Evolutionary conservation across 1,140 invertebrate genomes (phyloP), one percentile per base, ranked within the genome.

Genomic region (Scaptomyza hsui): DNA sequence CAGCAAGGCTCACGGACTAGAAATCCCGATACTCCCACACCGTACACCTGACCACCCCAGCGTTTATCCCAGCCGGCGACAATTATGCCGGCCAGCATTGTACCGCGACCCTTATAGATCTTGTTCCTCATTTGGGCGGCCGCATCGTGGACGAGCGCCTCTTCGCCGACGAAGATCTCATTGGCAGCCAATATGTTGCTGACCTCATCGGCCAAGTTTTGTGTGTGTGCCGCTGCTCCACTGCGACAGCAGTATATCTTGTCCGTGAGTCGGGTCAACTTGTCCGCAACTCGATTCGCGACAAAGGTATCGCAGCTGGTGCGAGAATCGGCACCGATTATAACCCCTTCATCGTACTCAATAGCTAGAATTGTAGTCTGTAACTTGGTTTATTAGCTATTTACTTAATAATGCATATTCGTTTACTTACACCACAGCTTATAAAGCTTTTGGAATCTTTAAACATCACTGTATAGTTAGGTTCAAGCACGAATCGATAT

Each of bases 151-250:
- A 99, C 98, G 15, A 95, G 82, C 0, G 98, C 95, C 42, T 95
- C 94, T 75, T 96, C 94, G 95, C 97, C 52, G n/a, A n/a, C n/a
- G n/a, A 96, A 93, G 91, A 97, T 95, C 94, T 97, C 96, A 91
- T 53, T 75, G 56, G 68, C 48, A 78, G 49, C 3, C 48, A 78
- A 51, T 2, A 62, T 95, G 91, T 99, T 99, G 16, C 94, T 93
- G 3, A 99, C 98, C 92, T 98, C 96, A 90, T 98, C 97, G 55
- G 97, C 94, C 85, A 99, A 96, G 4, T 98, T 97, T 92, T 97
- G 98, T n/a, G 98, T 99, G 90, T 99, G 98, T 4, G 98, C 97
- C 32, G 98, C 95, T 15, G 97, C 97, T 0, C 99, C 99, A 49
- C 98, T 99, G 26, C 98, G 95, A 91, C 98, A 99, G 83, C 97